Evolutionary conservation across 2,797 vertebrate genomes (phyloP), one percentile per base, ranked within the genome.

Genomic region (Chelidonichthys spinosus): DNA sequence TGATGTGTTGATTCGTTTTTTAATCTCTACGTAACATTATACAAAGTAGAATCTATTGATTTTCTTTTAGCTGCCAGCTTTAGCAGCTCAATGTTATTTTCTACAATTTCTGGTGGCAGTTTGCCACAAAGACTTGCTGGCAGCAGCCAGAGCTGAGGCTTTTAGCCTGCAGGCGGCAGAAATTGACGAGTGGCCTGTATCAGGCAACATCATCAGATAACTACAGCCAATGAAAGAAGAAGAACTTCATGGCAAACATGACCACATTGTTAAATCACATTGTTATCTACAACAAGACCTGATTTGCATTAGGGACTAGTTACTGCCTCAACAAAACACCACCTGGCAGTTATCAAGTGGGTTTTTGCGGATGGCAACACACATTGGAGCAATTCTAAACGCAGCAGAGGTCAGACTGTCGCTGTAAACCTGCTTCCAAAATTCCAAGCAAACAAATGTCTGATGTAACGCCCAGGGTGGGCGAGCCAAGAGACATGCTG

Each of bases 331-430:
- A 36, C 44, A 42, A 63, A 65, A 54, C 17, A 39, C 25, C 70
- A 46, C 36, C 49, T 74, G 65, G 44, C 2, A 47, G 66, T 47
- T 37, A 49, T 78, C 25, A 55, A 3, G 17, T 4, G 11, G 6
- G 18, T 54, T 64, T 43, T 37, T 25, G 42, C 3, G 3, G 14
- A 62, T 18, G 40, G n/a, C 25, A 66, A 42, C 56, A 55, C 79
- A 76, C 9, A 52, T 18, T 58, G 56, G 33, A 74, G 3, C 17
- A 2, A 69, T 77, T 74, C 2, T 32, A 32, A 13, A 56, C 49
- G 40, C 25, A 56, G 36, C 78, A 69, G 63, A 72, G 50, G 49
- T 61, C 56, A 18, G 43, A 40, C 35, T 35, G 54, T 54, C 6
- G 8, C 36, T 44, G 1, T 43, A 14, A 63, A 32, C 15, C 25